A percentile compares a stretch with the other conserved stretches of the same genome.
Conservation (phyloP, 2,888 invertebrate species). For the Toxonevra muliebris region DNA sequence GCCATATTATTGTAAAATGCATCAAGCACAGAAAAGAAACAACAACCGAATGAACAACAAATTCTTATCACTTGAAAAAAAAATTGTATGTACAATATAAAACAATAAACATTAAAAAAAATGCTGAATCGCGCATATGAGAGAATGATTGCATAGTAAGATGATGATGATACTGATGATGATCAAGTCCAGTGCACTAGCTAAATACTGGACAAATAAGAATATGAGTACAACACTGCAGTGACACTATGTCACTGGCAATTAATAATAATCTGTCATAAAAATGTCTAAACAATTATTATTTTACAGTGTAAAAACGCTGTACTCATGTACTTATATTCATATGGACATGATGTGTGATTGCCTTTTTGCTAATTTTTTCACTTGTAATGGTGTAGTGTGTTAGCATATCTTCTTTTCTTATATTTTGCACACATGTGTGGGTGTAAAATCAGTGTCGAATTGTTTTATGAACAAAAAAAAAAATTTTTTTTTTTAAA, state of each 20-base stretch:
- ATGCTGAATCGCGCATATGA: not conserved
- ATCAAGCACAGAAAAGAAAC: too few relatives aligned
- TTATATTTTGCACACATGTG: conserved; percentile 11
- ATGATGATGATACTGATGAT: not conserved
- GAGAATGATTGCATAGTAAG: not conserved
- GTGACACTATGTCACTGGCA: conserved; percentile 32
- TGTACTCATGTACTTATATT: not conserved
- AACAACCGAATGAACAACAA: too few relatives aligned
- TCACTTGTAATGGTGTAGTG: too few relatives aligned
- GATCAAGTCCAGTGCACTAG: not conserved
- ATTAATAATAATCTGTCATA: conserved; percentile 44
- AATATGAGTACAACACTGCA: not conserved
- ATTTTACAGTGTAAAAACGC: conserved; percentile 31
- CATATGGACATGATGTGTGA: not conserved
- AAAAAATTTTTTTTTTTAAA: too few relatives aligned
- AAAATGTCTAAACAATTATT: conserved; percentile 37
- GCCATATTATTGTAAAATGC: too few relatives aligned
- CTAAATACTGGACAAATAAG: not conserved
- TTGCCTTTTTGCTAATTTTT: too few relatives aligned
- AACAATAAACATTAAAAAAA: not conserved
- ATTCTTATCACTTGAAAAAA: not conserved
- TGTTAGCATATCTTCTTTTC: too few relatives aligned
- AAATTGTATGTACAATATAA: conserved; percentile 11
- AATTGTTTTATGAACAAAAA: conserved; percentile 24
- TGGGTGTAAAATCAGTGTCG: conserved; percentile 29